Evolutionary conservation across 2,797 vertebrate species (phyloP), one percentile per base, ranked within the genome.

Genomic region (Phrynocephalus vlangalii): DNA sequence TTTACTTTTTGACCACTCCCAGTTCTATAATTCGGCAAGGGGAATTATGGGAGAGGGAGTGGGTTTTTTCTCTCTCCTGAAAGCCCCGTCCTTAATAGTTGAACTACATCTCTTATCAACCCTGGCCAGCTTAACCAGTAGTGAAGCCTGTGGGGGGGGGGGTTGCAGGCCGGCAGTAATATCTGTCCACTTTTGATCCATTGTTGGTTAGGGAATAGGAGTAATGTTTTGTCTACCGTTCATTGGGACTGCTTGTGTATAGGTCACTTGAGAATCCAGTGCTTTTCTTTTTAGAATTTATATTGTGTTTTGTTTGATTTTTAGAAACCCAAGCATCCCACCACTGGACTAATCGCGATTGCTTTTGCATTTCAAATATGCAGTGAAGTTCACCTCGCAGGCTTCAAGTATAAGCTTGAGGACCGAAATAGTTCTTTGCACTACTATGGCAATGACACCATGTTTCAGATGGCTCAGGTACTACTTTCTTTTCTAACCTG

Each of bases 311-410:
- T 82, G 0, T 93, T 91, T 18, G 76, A 90, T 50, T 80, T 92
- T 28, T 60, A 97, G 97, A 97, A 96, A 95, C 97, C 97, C 81
- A 97, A 97, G 90, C 97, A 97, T 89, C 97, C 97, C 16, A 97
- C 97, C 0, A 97, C 97, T 0, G 97, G 97, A 11, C 95, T 97
- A 30, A 97, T 97, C 89, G 97, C 97, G 72, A 96, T 97, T 90
- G 93, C 97, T 0, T 8, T 97, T 30, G 97, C 97, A 3, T 97
- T 97, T 93, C 95, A 97, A 60, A 94, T 97, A 80, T 97, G 97
- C 92, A 96, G 96, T 1, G 96, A 97, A 94, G 96, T 97, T 88
- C 97, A 97, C 50, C 84, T 97, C 84, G 96, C 97, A 71, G 97
- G 97, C 72, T 97, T 97, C 90, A 97, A 96, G 91, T 97, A 97